Base-by-base conservation (phyloP, 1,140 invertebrate genomes). In the Euura lappo region DNA sequence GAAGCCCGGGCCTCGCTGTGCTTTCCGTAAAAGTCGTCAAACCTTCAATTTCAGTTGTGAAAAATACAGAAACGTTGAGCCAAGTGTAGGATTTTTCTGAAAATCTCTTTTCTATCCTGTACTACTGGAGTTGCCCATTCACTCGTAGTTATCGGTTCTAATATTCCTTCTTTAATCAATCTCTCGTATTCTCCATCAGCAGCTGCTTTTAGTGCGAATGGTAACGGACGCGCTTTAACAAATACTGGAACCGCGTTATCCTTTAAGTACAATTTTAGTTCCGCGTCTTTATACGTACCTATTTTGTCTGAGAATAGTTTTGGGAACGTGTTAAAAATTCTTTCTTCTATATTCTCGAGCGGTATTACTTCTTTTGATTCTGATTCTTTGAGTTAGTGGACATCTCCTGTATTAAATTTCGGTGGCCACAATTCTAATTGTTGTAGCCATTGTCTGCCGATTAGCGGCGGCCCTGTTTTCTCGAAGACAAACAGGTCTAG, bases 111-210 rank as follows among this genome's bases (percentile, higher is more conserved):
- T n/a, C n/a, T n/a, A n/a, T n/a, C n/a, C n/a, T n/a, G 77, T 0
- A 89, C 87, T 6, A 90, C 77, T 1, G 86, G 87, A 7, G 83
- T 80, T 11, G 83, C 84, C 81, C 86, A 89, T 69, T 84, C 79
- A 6, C 81, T 79, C 72, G 81, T 74, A 65, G 81, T 76, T 10
- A 88, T 80, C 8, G 80, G 80, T 72, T 78, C 69, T 5, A 88
- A 77, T 66, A 87, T 78, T 44, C 81, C 81, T 75, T 80, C 71
- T 6, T 68, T 69, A 7, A 76, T 76, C 68, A 85, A 77, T 46
- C 80, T 75, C 65, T 79, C 68, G 45, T 81, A 70, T 74, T 84
- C 81, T 43, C 75, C 70, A 4, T 76, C 76, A 4, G 82, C 79
- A 68, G 78, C 79, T 42, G 77, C 77, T 10, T 75, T 70, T 65